These are phyloP conservation scores for Crocodylus rhombifer DNA, from an alignment of 2,797 vertebrate species.

Conservation along the genomic window DNA sequence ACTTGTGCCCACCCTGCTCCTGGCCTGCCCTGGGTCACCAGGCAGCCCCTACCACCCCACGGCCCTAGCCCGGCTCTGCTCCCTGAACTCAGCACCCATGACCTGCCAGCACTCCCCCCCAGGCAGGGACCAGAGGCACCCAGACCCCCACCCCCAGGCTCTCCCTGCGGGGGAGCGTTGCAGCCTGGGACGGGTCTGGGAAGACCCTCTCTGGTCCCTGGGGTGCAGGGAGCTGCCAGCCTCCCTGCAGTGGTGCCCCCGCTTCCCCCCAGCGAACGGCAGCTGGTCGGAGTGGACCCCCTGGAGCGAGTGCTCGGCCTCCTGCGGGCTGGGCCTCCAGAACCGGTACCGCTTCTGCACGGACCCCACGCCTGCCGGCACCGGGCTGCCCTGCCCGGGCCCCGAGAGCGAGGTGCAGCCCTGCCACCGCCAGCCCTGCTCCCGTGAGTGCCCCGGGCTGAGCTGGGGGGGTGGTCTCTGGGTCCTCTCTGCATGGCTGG, in stretches of 20 bases:
- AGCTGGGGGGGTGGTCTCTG: accelerated
- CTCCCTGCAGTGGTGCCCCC: too few relatives aligned
- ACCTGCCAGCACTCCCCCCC: too few relatives aligned
- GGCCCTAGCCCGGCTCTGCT: background rate
- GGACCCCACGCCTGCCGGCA: slow-evolving; percentile 72
- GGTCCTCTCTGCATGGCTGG: background rate
- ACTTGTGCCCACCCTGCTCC: too few relatives aligned
- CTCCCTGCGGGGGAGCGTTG: background rate
- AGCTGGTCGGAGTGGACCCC: slow-evolving; percentile 90
- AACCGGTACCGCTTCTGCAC: slow-evolving; percentile 88
- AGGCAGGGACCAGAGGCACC: too few relatives aligned
- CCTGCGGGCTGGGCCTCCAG: slow-evolving; percentile 85
- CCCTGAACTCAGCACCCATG: background rate
- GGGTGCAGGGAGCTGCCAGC: too few relatives aligned
- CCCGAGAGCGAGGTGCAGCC: slow-evolving; percentile 85
- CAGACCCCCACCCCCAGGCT: too few relatives aligned
- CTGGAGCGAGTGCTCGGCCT: slow-evolving; percentile 88
- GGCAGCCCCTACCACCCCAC: too few relatives aligned
- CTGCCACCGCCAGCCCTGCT: slow-evolving; percentile 79
- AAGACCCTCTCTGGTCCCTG: too few relatives aligned
- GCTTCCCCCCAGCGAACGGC: slow-evolving; percentile 68
- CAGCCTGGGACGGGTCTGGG: too few relatives aligned
- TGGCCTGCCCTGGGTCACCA: too few relatives aligned
- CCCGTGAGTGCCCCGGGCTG: slow-evolving; percentile 79
- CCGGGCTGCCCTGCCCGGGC: slow-evolving; percentile 83